Percentiles rank a stretch among this genome's conserved stretches.
Conservation (phyloP, 2,888 invertebrate genomes). For the Acrobasis suavella region DNA sequence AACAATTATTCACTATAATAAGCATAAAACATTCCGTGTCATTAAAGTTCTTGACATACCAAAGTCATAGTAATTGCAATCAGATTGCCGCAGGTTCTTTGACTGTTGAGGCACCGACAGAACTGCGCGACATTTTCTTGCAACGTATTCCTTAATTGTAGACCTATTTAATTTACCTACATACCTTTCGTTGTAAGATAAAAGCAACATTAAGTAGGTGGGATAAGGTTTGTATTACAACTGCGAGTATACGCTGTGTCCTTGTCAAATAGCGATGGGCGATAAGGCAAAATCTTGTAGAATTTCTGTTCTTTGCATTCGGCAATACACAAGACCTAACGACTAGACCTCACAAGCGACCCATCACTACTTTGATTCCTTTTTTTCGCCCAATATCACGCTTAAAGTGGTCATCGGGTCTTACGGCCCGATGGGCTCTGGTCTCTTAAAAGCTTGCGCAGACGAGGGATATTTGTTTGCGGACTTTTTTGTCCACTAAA, state of each 20-base stretch:
- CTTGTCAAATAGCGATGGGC: slow-evolving; percentile 2
- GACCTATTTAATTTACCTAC: too few species aligned
- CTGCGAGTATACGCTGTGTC: background rate
- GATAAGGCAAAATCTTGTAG: slow-evolving; percentile 3
- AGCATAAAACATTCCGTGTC: background rate
- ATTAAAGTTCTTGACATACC: background rate
- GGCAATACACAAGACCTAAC: too few species aligned
- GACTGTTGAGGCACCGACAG: background rate
- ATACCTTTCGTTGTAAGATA: background rate
- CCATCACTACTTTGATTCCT: too few species aligned
- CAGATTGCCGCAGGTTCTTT: background rate
- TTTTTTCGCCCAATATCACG: too few species aligned
- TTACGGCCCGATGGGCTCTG: too few species aligned
- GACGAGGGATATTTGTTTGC: too few species aligned
- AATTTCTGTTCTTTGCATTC: background rate
- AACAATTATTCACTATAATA: background rate
- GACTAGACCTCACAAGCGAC: too few species aligned
- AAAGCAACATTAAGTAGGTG: background rate
- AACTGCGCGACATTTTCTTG: background rate
- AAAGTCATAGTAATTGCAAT: slow-evolving; percentile 1
- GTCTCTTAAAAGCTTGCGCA: too few species aligned
- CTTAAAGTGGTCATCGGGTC: too few species aligned
- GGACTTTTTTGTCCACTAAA: too few species aligned
- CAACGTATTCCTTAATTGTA: too few species aligned
- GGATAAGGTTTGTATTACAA: background rate